Base-by-base conservation (phyloP, 2,113 vertebrate species). In the Isurus oxyrinchus region DNA sequence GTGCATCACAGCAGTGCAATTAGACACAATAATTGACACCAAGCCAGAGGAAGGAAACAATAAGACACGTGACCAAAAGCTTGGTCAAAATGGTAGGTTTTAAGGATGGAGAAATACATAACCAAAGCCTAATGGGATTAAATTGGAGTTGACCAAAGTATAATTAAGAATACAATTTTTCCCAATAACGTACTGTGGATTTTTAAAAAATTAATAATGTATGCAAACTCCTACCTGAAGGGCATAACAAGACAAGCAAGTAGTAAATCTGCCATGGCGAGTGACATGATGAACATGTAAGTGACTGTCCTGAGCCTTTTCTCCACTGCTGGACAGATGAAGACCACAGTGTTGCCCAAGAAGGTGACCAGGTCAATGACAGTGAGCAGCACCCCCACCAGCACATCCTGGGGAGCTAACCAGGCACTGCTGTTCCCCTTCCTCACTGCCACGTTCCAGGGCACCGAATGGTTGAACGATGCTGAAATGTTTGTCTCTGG, bases 281-380 rank as follows among this genome's bases (percentile, higher is more conserved):
- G 31, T 59, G 97, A 98, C 98, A 98, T 98, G 96, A 98, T 98
- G 53, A 98, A 98, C 97, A 98, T 98, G 35, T 98, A 98, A 55
- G 98, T 98, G 96, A 98, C 97, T 0, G 98, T 98, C 72, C 97
- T 97, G 87, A 98, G 97, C 86, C 98, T 97, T 96, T 97, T 97
- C 11, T 98, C 98, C 96, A 98, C 97, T 67, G 97, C 96, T 0
- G 98, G 98, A 96, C 98, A 98, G 2, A 98, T 96, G 96, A 98
- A 98, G 96, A 98, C 97, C 0, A 97, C 4, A 0, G 96, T 97
- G 21, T 98, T 98, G 1, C 98, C 98, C 97, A 98, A 96, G 0
- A 98, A 97, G 0, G 98, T 98, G 91, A 97, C 72, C 96, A 98
- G n/a, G 93, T 98, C 98, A 0, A 98, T 98, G 55, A 98, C 96